phyloP scores from a whole-genome alignment of 2,888 invertebrate species.

The Drosophila neonasuta region DNA sequence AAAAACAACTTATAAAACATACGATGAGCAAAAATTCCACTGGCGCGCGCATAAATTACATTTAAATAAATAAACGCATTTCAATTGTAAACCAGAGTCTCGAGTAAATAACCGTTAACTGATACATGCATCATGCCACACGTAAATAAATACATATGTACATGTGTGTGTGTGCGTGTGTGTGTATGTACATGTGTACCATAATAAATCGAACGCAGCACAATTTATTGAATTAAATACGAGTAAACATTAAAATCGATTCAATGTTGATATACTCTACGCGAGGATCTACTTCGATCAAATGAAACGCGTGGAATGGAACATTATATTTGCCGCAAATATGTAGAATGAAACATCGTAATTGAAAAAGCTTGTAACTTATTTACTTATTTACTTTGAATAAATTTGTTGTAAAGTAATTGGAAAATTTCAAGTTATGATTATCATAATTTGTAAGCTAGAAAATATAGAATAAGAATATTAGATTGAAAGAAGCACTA shows the following conservation, averaged over 20 bases:
- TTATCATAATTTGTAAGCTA: no score
- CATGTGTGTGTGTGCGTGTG: slow-evolving; percentile 4
- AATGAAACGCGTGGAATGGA: not conserved
- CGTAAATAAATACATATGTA: slow-evolving; percentile 14
- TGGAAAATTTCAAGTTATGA: no score
- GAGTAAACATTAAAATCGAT: slow-evolving; percentile 34
- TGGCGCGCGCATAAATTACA: slow-evolving; percentile 50
- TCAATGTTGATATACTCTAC: slow-evolving; percentile 14
- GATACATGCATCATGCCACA: slow-evolving; percentile 36
- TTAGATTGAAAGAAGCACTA: no score
- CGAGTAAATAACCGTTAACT: slow-evolving; percentile 39
- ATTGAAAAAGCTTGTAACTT: no score
- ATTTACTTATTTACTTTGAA: no score
- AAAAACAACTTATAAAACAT: slow-evolving; percentile 16
- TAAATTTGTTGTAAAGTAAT: no score
- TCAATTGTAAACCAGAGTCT: slow-evolving; percentile 44
- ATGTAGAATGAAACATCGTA: not conserved
- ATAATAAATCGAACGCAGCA: slow-evolving; percentile 36
- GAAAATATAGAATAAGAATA: no score
- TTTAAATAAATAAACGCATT: slow-evolving; percentile 62
- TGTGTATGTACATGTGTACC: slow-evolving; percentile 5
- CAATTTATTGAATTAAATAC: slow-evolving; percentile 46
- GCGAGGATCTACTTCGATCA: not conserved
- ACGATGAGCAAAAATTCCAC: slow-evolving; percentile 48
- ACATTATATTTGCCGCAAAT: not conserved